Evolutionary conservation across 1,140 invertebrate genomes (phyloP), one percentile per base, ranked within the genome.

Genomic region (Caenorhabditis briggsae): DNA sequence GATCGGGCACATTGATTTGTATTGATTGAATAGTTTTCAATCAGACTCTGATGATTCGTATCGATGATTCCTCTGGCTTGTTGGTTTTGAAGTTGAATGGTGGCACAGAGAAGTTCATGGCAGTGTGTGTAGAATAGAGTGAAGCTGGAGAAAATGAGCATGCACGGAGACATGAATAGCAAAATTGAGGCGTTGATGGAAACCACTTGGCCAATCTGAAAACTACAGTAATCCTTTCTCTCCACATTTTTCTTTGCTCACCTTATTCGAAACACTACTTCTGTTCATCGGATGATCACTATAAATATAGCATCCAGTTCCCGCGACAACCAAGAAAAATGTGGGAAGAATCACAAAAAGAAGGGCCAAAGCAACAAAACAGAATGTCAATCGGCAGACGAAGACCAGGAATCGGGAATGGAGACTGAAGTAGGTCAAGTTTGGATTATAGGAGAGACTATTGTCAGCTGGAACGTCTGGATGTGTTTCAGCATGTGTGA

Each of bases 201-300:
- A n/a, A 78, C 46, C 3, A 50, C 46, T 78, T 78, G 16, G 11
- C 70, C 70, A 43, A 78, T 78, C 70, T 78, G 70, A 23, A 78
- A 50, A 12, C 18, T 46, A 5, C 11, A 46, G 23, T 25, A 18
- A n/a, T 46, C 11, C 3, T 70, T 16, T 33, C 3, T 33, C 3
- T 3, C 33, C 3, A 33, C 1, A 33, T 33, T 33, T 33, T 33
- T 3, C 33, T 41, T 41, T 59, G 2, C 9, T 65, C 25, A 74
- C 65, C 65, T 48, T 74, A 74, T 74, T 74, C 12, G 65, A 74
- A 74, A 48, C 65, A 25, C 65, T 74, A 20, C 65, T 74, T 74
- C 65, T 14, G 46, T 74, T 74, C 65, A 74, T 74, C 14, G 65
- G 65, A 74, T 74, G 65, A 74, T 74, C 65, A 74, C 65, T 74